Evolutionary conservation across 2,797 vertebrate genomes (phyloP), one percentile per base, ranked within the genome.

Genomic region (Zalophus californianus): DNA sequence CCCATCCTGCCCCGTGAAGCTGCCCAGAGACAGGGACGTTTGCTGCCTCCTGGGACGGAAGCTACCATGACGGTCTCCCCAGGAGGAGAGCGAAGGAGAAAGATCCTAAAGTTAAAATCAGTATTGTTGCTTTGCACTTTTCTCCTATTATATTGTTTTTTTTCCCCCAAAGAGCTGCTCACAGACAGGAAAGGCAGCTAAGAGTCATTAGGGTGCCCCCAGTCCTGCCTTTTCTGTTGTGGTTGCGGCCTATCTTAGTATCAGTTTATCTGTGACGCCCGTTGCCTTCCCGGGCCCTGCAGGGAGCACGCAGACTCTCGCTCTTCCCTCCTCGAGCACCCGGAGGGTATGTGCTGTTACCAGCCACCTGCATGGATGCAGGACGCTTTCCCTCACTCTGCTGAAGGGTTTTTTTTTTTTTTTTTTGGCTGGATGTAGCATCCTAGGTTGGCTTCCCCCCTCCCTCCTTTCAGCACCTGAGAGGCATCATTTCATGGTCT

Each of bases 21-120:
- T 18, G 32, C 41, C 48, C 48, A 29, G 58, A 50, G 14, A 78
- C 62, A 21, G 27, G 25, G 75, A 11, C 0, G 0, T 38, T 48
- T 44, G 23, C 18, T 3, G 16, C 35, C 20, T 75, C 16, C 21
- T 5, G 12, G 82, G 21, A 38, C 0, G 0, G 44, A 13, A 8
- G 41, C 56, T 44, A 32, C 2, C 32, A 5, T 16, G 56, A 21
- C 0, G 0, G 41, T 48, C 70, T 52, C 73, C 58, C 14, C 48
- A 27, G 2, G 60, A 86, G 44, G 35, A 25, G 15, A 38, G 56
- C 0, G 29, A 44, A 73, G 64, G 56, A 94, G 50, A 52, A 52
- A 25, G 48, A 64, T 13, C 70, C 4, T 5, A 2, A 0, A 25
- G 41, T 66, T 29, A 44, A 56, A 38, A 41, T 79, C 25, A 52